Conservation (phyloP, 2,797 vertebrate species). For the Todus mexicanus region DNA sequence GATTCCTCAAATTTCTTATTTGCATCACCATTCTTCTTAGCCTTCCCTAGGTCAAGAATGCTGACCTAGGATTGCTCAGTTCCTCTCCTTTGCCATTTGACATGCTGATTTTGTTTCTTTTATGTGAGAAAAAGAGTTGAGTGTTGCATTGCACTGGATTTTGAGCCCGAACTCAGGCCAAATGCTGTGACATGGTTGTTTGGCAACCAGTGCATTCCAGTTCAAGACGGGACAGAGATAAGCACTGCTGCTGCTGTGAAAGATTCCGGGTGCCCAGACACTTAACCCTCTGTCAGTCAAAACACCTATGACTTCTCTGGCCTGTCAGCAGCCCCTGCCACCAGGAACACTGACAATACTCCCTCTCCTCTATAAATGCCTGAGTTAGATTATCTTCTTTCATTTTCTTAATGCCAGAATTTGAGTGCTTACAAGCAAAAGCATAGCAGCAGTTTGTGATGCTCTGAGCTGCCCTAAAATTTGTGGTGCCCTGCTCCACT, state of each 20-base stretch:
- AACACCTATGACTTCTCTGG: not conserved
- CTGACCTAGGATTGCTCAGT: not conserved
- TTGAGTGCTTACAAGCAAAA: not conserved
- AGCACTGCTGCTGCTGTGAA: not conserved
- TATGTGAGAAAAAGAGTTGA: not conserved
- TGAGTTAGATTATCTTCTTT: not conserved
- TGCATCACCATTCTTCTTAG: not conserved
- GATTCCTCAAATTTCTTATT: not conserved
- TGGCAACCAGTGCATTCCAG: not conserved
- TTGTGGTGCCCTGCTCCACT: not conserved
- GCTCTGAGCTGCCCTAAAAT: not conserved
- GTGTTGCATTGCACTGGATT: not conserved
- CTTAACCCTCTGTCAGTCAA: not conserved
- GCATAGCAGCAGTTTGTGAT: not conserved
- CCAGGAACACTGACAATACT: not conserved
- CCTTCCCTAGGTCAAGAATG: not conserved
- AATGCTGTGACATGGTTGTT: accelerated
- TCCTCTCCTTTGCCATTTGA: not conserved
- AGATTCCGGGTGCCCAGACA: not conserved
- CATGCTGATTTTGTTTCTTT: not conserved
- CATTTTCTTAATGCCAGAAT: not conserved
- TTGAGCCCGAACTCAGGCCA: not conserved
- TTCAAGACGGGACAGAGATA: not conserved
- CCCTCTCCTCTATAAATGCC: not conserved
- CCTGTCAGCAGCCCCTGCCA: not conserved